Evolutionary conservation across 2,888 invertebrate species (phyloP), one percentile per base, ranked within the genome.

Genomic region (Drosophila robusta): DNA sequence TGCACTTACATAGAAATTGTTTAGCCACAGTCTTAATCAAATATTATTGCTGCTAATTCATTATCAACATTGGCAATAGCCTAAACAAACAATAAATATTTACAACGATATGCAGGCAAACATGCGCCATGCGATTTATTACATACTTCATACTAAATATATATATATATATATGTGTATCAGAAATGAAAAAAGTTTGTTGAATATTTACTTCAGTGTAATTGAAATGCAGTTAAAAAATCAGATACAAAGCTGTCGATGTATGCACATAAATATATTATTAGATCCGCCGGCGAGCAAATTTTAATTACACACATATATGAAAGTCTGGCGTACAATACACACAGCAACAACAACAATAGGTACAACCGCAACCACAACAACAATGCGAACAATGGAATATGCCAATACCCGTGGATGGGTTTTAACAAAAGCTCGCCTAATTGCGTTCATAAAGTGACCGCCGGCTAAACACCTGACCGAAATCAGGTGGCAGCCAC

Each of bases 401-500:
- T 61, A 32, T 46, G 38, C 61, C 42, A 47, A 62, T 32, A 12
- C 26, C 47, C 38, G 55, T 52, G 64, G 68, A 39, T 39, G 55
- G 50, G 65, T 61, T 24, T 22, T 12, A 80, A 88, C 87, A 88
- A 83, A 83, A 74, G 75, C 61, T 66, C 60, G 81, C 75, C 66
- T 80, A 87, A 87, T 87, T 81, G 87, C 84, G 60, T 67, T 70
- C 70, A 67, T 73, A 68, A 70, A 73, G 65, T 50, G 75, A 70
- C 82, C 70, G 63, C 45, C 51, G 88, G 88, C 74, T 69, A 80
- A 88, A 76, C 77, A 88, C 77, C 80, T 88, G 88, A 73, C 73
- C 78, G 63, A 65, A 41, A 54, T 46, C 67, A 77, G 63, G 63
- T 32, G 22, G 36, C 26, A 41, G 32, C 18, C 14, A 14, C 9